Conservation (phyloP, 1,140 invertebrate species). For the Charaxes varanes region DNA sequence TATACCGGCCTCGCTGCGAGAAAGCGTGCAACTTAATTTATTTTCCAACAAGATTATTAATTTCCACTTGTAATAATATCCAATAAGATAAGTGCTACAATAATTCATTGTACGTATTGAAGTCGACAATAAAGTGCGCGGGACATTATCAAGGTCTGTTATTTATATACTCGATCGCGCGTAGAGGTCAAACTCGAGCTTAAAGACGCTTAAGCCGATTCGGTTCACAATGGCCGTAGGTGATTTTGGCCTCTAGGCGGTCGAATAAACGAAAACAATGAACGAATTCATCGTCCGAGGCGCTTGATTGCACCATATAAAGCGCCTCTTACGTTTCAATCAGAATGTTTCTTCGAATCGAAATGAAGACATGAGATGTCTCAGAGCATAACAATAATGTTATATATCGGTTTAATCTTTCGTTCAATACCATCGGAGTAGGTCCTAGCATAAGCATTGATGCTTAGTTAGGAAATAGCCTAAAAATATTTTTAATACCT, state of each 20-base stretch:
- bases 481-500: no score
- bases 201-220: constrained; percentile 33
- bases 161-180: constrained; percentile 32
- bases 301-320: constrained; percentile 33
- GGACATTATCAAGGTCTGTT: constrained; percentile 32
- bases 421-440: no score
- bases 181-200: constrained; percentile 33
- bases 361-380: no score
- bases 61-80: constrained; percentile 23
- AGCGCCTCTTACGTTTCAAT: constrained; percentile 46
- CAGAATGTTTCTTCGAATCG: no score
- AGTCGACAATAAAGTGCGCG: constrained; percentile 26
- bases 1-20: neutral
- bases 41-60: constrained; percentile 25
- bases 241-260: constrained; percentile 29
- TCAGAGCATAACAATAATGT: no score
- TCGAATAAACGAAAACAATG: constrained; percentile 38
- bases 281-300: constrained; percentile 26
- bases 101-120: constrained; percentile 29
- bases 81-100: constrained; percentile 27
- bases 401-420: no score
- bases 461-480: no score
- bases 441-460: no score
- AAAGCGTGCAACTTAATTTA: constrained; percentile 13
- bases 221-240: constrained; percentile 24